Evolutionary conservation across 1,140 invertebrate species (phyloP), one percentile per base, ranked within the genome.

Genomic region (Phymorhynchus buccinoides): DNA sequence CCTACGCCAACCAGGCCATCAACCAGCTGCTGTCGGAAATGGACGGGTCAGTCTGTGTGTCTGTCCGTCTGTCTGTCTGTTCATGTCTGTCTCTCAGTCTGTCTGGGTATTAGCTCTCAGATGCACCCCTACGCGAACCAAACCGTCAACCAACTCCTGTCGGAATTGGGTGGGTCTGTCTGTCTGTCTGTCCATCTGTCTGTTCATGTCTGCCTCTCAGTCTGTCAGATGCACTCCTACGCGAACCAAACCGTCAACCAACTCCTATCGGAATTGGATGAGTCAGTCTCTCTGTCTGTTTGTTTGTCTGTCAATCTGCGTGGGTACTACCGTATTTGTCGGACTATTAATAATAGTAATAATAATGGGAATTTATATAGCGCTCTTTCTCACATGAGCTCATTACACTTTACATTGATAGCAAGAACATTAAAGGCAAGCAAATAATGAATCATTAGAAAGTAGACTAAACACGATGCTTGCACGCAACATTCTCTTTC

Each of bases 201-300:
- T 62, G 56, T 62, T 27, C n/a, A 18, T 48, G 6, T 18, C 44
- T 9, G 44, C 18, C 44, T 48, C 7, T 18, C 16, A 35, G 2
- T 35, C n/a, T n/a, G 32, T 32, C 96, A 97, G 71, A 94, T 99
- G 32, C 98, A 99, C 95, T 98, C 98, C 0, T 99, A 99, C 93
- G 98, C 98, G 18, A 99, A 99, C 95, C 97, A 99, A 95, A 99
- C 99, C 0, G 99, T 99, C 71, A 99, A 99, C 94, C 99, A 99
- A 91, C 95, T 99, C 39, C 95, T 99, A 0, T 97, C 97, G 48
- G 98, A 99, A 94, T 99, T 99, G 98, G 98, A 99, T 93, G 98
- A 98, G 95, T 96, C 93, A 91, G 88, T 71, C 7, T 35, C n/a
- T n/a, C n/a, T n/a, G 62, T 4, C 7, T 27, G 22, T 22, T n/a